Evolutionary conservation across 53 echinoderm and acorn worm species (phyloP).

Genomic region (Astropecten irregularis): DNA sequence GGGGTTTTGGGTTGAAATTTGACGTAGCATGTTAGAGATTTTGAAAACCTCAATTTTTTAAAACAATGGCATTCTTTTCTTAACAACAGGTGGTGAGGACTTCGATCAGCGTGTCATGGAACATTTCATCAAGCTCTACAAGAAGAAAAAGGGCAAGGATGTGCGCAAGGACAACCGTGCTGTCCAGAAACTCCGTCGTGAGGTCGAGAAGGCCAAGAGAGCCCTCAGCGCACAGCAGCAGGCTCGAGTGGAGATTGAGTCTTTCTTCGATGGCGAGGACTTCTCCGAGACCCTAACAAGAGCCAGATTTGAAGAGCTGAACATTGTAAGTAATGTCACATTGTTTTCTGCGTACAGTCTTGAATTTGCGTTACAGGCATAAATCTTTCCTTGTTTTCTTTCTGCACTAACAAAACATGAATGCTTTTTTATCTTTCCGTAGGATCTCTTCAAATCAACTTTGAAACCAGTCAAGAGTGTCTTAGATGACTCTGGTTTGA

Average conservation of each 20-base stretch:
- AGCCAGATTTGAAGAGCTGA: slow-evolving; percentile 96
- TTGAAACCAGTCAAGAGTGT: slow-evolving; percentile 88
- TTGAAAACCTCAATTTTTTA: too few species aligned
- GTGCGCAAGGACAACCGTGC: slow-evolving; percentile 98
- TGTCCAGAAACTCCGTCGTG: slow-evolving; percentile 98
- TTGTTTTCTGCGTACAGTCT: not conserved
- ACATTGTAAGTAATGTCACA: slow-evolving; percentile 72
- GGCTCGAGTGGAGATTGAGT: slow-evolving; percentile 96
- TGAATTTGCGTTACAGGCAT: too few species aligned
- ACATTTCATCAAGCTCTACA: slow-evolving; percentile 98
- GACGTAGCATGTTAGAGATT: too few species aligned
- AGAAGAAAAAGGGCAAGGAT: slow-evolving; percentile 99
- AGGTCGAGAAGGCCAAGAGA: slow-evolving; percentile 98
- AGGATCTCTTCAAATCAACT: slow-evolving; percentile 96
- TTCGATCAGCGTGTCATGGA: slow-evolving; percentile 99
- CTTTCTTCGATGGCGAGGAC: slow-evolving; percentile 97
- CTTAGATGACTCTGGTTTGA: slow-evolving; percentile 81
- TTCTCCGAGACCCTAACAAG: slow-evolving; percentile 95
- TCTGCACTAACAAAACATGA: not conserved
- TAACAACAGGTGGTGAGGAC: slow-evolving; percentile 99
- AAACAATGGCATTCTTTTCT: too few species aligned
- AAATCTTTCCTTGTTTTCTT: not conserved
- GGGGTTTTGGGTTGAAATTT: too few species aligned
- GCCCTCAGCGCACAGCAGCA: slow-evolving; percentile 96
- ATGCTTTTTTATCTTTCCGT: not conserved